These are phyloP conservation scores for Drosophila ogumai DNA, from an alignment of 1,140 invertebrate species.

Conservation along the genomic window DNA sequence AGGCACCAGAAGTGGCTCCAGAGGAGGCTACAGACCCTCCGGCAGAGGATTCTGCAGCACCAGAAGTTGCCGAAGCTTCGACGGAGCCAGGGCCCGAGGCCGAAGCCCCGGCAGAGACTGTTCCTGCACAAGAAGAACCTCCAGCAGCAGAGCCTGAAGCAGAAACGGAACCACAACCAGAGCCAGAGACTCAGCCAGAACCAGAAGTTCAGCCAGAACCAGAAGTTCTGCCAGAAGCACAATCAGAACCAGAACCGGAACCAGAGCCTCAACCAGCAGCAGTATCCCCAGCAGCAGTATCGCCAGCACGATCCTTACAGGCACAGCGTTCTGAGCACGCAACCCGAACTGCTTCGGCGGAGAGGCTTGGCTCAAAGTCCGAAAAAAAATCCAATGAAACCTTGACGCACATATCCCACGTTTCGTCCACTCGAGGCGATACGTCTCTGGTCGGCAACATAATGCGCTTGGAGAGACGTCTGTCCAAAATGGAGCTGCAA, in stretches of 20 bases:
- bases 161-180: background rate
- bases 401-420: too few relatives aligned
- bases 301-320: background rate
- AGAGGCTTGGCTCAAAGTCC: background rate
- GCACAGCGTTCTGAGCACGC: background rate
- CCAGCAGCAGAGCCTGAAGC: background rate
- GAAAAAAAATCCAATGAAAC: background rate
- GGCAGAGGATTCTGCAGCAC: background rate
- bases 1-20: constrained; percentile 6
- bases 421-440: constrained; percentile 35
- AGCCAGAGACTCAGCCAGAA: background rate
- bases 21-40: constrained; percentile 17
- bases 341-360: background rate
- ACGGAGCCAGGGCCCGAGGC: background rate
- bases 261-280: background rate
- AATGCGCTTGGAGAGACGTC: constrained; percentile 44
- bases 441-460: constrained; percentile 35
- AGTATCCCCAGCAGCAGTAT: background rate
- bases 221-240: background rate
- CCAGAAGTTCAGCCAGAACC: background rate
- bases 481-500: constrained; percentile 60
- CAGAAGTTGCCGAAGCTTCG: background rate
- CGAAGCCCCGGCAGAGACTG: background rate
- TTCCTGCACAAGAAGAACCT: constrained; percentile 1
- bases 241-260: background rate